Evolutionary conservation across 1,140 invertebrate genomes (phyloP).

Genomic region (Pteromalus puparum): DNA sequence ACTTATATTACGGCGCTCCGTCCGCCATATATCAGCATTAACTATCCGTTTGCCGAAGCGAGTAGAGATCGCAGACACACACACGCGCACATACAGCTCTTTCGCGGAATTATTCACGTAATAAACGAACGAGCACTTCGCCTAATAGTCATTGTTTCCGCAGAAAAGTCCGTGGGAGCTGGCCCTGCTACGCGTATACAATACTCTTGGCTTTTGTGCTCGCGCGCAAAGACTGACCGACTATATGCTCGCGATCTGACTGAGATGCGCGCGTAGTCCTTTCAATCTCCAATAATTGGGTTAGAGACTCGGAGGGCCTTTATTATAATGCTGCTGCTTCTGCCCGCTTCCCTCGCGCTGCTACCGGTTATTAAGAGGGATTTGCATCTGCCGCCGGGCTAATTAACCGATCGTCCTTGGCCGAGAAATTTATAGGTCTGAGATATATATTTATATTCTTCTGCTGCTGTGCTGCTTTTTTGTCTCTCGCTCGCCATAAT

Average conservation of each 20-base stretch:
- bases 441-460: slow-evolving; percentile 25
- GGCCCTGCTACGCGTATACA: neutral
- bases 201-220: neutral
- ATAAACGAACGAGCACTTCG: slow-evolving; percentile 65
- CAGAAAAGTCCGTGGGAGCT: slow-evolving; percentile 32
- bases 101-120: slow-evolving; percentile 61
- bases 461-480: neutral
- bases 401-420: slow-evolving; percentile 54
- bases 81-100: neutral
- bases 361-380: slow-evolving; percentile 45
- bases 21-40: slow-evolving; percentile 72
- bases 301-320: slow-evolving; percentile 34
- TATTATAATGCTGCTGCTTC: slow-evolving; percentile 19
- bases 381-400: slow-evolving; percentile 44
- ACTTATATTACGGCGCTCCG: slow-evolving; percentile 67
- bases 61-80: slow-evolving; percentile 57
- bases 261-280: slow-evolving; percentile 12
- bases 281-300: slow-evolving; percentile 55
- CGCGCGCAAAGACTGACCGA: neutral
- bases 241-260: slow-evolving; percentile 1
- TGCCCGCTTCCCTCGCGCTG: neutral
- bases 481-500: neutral
- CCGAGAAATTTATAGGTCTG: slow-evolving; percentile 41
- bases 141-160: slow-evolving; percentile 63
- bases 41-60: slow-evolving; percentile 62